These are phyloP conservation scores for Diglossa cyanea DNA, from an alignment of 2,797 vertebrate genomes.

Conservation along the genomic window DNA sequence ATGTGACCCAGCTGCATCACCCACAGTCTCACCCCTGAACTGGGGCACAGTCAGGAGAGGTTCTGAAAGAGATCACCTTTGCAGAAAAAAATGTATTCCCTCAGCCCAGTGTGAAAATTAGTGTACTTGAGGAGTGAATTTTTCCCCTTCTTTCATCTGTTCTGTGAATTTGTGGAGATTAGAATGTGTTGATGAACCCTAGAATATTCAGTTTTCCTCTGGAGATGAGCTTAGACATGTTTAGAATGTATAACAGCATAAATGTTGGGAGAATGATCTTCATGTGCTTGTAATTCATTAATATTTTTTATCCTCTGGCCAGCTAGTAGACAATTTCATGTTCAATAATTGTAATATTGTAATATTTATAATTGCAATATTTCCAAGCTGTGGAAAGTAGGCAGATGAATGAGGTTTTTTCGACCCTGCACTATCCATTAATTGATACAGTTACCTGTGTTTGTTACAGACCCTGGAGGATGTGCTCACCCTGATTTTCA, in stretches of 20 bases:
- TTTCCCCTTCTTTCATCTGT: not conserved
- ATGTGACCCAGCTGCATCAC: not conserved
- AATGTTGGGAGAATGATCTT: not conserved
- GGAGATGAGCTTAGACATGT: not conserved
- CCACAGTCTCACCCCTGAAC: not conserved
- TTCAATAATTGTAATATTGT: not conserved
- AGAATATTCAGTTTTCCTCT: not conserved
- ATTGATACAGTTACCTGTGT: not conserved
- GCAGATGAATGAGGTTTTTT: not conserved
- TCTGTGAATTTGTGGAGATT: not conserved
- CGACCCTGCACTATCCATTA: not conserved
- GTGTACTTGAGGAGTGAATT: not conserved
- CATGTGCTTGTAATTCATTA: not conserved
- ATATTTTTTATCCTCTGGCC: not conserved
- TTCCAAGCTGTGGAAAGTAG: not conserved
- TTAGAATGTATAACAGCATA: not conserved
- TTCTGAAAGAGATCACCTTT: not conserved
- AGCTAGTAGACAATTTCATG: not conserved
- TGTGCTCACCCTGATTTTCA: slow-evolving; percentile 79
- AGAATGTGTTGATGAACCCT: not conserved
- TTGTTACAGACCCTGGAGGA: slow-evolving; percentile 75
- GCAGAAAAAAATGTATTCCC: not conserved
- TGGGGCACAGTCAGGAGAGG: not conserved
- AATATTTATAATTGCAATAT: too few relatives aligned
- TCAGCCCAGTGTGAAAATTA: not conserved